Conservation (phyloP, 1,140 invertebrate species). For the Magallana angulata region DNA sequence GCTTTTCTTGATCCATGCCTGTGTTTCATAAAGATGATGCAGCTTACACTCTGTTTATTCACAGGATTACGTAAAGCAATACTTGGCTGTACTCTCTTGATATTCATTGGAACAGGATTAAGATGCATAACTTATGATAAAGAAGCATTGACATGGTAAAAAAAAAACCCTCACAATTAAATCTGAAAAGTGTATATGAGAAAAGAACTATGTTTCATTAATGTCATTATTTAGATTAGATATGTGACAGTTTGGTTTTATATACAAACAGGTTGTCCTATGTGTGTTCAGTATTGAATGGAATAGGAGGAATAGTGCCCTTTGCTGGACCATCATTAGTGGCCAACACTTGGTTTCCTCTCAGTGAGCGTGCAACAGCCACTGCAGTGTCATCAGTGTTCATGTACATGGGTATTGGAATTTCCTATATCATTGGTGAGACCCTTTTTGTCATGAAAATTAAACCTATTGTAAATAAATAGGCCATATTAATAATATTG, state of each 20-base stretch:
- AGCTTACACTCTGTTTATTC: background rate
- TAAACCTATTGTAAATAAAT: no score
- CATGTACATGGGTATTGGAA: slow-evolving; percentile 66
- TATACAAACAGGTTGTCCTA: slow-evolving; percentile 64
- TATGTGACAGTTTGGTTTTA: no score
- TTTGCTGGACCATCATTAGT: slow-evolving; percentile 71
- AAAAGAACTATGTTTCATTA: no score
- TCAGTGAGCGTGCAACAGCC: slow-evolving; percentile 71
- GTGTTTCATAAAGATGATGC: no score
- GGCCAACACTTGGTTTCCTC: slow-evolving; percentile 74
- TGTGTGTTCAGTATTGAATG: slow-evolving; percentile 70
- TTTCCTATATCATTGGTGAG: slow-evolving; percentile 79
- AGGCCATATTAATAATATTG: no score
- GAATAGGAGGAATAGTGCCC: slow-evolving; percentile 72
- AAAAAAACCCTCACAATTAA: no score
- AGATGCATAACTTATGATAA: slow-evolving; percentile 54
- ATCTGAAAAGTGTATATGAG: no score
- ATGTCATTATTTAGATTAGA: no score
- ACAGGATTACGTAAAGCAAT: slow-evolving; percentile 54
- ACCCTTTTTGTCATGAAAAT: no score
- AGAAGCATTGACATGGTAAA: slow-evolving; percentile 55
- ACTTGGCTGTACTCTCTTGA: slow-evolving; percentile 46
- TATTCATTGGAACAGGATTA: slow-evolving; percentile 52
- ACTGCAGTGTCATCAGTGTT: slow-evolving; percentile 69
- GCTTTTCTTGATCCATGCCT: no score